Evolutionary conservation across 2,888 invertebrate genomes (phyloP).

Genomic region (Drosophila eohydei): DNA sequence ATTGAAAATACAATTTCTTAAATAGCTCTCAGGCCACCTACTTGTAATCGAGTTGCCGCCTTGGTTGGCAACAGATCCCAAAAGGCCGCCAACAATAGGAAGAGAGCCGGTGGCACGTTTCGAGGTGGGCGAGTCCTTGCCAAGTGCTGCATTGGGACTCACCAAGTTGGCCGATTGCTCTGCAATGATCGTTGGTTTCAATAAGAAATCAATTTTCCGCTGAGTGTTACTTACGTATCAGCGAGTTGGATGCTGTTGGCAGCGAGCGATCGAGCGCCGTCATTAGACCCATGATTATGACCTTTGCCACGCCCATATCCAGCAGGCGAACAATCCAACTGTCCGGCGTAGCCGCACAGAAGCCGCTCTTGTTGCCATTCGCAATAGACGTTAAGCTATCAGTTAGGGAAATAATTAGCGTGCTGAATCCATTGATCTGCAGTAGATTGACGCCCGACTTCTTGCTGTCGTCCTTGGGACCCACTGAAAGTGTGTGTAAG

Average conservation of each 20-base stretch:
- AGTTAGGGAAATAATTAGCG: conserved; percentile 57
- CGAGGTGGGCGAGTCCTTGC: conserved; percentile 21
- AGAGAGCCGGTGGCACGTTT: conserved; percentile 48
- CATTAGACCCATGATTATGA: conserved; percentile 59
- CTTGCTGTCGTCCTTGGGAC: conserved; percentile 32
- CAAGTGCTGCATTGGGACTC: conserved; percentile 29
- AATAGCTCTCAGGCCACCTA: background rate
- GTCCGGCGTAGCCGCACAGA: conserved; percentile 58
- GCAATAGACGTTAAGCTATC: conserved; percentile 58
- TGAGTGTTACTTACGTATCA: conserved; percentile 28
- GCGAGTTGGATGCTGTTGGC: conserved; percentile 2
- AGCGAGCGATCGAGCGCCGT: conserved; percentile 55
- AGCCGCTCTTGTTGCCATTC: conserved; percentile 53
- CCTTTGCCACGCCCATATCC: conserved; percentile 59
- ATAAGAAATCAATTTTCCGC: fast-evolving
- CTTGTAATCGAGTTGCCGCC: conserved; percentile 9
- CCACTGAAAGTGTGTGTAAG: conserved; percentile 44
- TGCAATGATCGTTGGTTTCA: conserved; percentile 3
- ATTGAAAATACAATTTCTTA: no score
- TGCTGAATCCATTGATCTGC: conserved; percentile 63
- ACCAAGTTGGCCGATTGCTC: conserved; percentile 36
- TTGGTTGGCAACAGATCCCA: conserved; percentile 12
- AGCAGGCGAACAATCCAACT: conserved; percentile 67
- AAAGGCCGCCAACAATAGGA: conserved; percentile 15
- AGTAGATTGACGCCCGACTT: conserved; percentile 25